These are phyloP conservation scores for Petromus typicus DNA, from an alignment of 2,113 vertebrate genomes.

Conservation along the genomic window DNA sequence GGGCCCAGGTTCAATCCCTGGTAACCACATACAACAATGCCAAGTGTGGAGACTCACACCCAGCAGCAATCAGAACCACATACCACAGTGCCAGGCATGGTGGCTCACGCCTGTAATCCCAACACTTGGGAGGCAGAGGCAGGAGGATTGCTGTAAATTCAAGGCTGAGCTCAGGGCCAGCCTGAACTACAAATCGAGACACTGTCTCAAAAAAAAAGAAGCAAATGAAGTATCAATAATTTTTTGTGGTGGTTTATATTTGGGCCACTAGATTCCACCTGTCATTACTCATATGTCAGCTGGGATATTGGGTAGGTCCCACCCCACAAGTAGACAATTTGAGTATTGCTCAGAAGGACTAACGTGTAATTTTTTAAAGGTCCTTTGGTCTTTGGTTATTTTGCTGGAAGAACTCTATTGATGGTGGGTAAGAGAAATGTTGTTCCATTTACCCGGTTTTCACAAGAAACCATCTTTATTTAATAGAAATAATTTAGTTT, in stretches of 20 bases:
- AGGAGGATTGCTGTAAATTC: too few species aligned
- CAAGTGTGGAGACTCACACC: too few species aligned
- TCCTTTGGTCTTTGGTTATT: background rate
- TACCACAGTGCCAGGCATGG: too few species aligned
- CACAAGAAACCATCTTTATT: background rate
- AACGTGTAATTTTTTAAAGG: background rate
- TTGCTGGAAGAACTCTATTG: background rate
- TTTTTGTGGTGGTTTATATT: background rate
- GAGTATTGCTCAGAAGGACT: background rate
- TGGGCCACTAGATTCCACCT: background rate
- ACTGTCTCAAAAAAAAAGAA: too few species aligned
- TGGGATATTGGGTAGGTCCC: background rate
- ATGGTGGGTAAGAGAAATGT: background rate
- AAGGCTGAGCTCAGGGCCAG: too few species aligned
- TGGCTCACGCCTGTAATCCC: too few species aligned
- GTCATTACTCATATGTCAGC: background rate
- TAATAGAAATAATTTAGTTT: constrained; percentile 3
- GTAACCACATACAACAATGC: too few species aligned
- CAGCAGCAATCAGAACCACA: too few species aligned
- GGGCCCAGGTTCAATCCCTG: too few species aligned
- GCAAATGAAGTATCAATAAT: background rate
- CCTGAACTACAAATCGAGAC: too few species aligned
- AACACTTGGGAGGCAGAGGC: too few species aligned
- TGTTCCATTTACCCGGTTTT: background rate
- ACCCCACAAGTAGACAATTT: background rate